Evolutionary conservation across 92 coral and sea anemone genomes (phyloP).

Genomic region (Zoanthus solanderi): DNA sequence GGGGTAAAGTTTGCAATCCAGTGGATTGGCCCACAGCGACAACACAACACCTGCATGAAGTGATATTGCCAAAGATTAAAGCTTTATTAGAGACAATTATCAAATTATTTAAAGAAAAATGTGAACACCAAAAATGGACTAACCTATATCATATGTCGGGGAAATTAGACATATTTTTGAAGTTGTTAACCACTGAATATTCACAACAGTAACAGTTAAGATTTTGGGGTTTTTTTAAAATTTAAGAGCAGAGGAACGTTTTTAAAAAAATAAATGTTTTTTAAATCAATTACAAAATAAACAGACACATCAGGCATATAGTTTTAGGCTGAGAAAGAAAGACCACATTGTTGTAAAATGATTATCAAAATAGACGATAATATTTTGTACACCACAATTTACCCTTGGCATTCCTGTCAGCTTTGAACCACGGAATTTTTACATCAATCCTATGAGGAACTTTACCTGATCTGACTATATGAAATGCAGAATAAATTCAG

Average conservation of each 20-base stretch:
- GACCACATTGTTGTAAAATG: no score
- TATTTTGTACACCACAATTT: neutral
- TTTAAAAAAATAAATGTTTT: neutral
- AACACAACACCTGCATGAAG: slow-evolving; percentile 8
- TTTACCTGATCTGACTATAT: no score
- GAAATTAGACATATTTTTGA: neutral
- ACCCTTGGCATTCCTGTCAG: no score
- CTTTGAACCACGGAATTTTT: no score
- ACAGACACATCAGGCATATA: neutral
- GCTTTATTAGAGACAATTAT: neutral
- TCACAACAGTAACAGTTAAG: neutral
- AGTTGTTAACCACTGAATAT: neutral
- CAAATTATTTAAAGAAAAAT: neutral
- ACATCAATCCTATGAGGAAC: no score
- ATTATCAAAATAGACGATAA: no score
- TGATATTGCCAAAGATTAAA: neutral
- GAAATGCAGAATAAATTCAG: no score
- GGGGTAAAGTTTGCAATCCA: neutral
- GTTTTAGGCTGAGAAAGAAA: no score
- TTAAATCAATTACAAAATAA: neutral
- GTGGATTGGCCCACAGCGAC: slow-evolving; percentile 29
- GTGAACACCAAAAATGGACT: neutral
- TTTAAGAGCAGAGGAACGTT: neutral
- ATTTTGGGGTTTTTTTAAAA: neutral
- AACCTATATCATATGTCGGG: neutral